phyloP scores from a whole-genome alignment of 2,797 vertebrate species.

The Gymnothorax reevesii region DNA sequence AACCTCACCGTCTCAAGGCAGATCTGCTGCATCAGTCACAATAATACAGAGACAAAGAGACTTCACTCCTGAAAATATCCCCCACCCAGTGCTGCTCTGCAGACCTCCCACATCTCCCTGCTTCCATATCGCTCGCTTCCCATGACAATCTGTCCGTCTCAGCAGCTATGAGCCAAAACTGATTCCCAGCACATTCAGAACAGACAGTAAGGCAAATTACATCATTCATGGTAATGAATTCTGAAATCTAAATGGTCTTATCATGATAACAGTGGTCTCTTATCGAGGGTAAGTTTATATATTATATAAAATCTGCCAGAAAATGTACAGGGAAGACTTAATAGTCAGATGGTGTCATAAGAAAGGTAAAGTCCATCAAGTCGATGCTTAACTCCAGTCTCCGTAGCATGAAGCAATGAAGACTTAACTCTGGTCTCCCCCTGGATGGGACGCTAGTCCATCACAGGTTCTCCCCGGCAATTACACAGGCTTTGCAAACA shows the following conservation, averaged over 20 bases:
- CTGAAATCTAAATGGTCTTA: not conserved
- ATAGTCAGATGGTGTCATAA: not conserved
- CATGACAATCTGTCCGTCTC: slow-evolving; percentile 16
- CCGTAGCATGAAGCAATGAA: too few relatives aligned
- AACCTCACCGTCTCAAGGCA: not conserved
- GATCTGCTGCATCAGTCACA: not conserved
- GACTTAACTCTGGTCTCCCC: too few relatives aligned
- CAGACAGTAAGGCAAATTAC: not conserved
- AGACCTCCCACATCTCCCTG: slow-evolving; percentile 13
- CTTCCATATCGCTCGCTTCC: not conserved
- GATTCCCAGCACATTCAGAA: not conserved
- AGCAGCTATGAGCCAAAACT: not conserved
- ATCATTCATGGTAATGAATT: not conserved
- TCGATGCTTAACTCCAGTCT: too few relatives aligned
- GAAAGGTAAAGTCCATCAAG: too few relatives aligned
- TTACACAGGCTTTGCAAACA: too few relatives aligned
- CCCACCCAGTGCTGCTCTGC: not conserved
- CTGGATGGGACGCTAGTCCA: too few relatives aligned
- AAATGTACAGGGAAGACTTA: not conserved
- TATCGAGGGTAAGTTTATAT: not conserved
- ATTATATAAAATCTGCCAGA: not conserved
- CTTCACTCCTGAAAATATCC: not conserved
- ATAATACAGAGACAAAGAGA: slow-evolving; percentile 2
- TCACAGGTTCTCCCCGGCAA: too few relatives aligned
- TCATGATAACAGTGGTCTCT: not conserved